A percentile compares a stretch with the other conserved stretches of the same genome.
phyloP scores from a whole-genome alignment of 2,888 invertebrate species.

The Latrodectus hesperus region DNA sequence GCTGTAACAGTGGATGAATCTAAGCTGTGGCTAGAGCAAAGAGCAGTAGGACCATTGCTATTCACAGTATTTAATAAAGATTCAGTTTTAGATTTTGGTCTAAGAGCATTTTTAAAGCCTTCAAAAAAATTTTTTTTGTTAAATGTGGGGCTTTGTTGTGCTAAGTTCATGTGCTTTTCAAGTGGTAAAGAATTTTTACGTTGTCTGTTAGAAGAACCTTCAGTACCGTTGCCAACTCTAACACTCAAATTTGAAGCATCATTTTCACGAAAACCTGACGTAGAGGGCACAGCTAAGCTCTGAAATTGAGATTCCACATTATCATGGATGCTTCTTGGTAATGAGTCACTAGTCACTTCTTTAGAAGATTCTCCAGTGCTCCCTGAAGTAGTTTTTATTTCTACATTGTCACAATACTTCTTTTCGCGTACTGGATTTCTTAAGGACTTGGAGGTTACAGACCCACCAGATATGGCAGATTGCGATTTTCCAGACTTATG shows the following conservation, averaged over 20 bases:
- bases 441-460: conserved; percentile 67
- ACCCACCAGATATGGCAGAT: conserved; percentile 42
- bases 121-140: conserved; percentile 69
- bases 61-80: conserved; percentile 53
- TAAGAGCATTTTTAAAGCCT: conserved; percentile 67
- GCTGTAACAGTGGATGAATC: conserved; percentile 67
- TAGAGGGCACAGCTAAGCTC: conserved; percentile 63
- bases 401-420: conserved; percentile 34
- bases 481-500: conserved; percentile 69
- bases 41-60: conserved; percentile 53
- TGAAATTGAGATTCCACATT: conserved; percentile 53
- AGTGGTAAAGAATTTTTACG: conserved; percentile 67
- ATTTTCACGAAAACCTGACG: conserved; percentile 21
- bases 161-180: conserved; percentile 58
- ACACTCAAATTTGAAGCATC: conserved; percentile 19
- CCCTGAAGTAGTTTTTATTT: conserved; percentile 31
- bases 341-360: conserved; percentile 17
- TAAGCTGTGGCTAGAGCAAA: conserved; percentile 70
- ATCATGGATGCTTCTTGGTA: conserved; percentile 1
- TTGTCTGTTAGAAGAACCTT: conserved; percentile 31
- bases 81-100: conserved; percentile 69
- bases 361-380: conserved; percentile 23
- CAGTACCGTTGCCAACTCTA: conserved; percentile 25
- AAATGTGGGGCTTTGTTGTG: conserved; percentile 68
- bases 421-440: conserved; percentile 67